Evolutionary conservation across 2,888 invertebrate genomes (phyloP).

Genomic region (Gandaritis pyraliata): DNA sequence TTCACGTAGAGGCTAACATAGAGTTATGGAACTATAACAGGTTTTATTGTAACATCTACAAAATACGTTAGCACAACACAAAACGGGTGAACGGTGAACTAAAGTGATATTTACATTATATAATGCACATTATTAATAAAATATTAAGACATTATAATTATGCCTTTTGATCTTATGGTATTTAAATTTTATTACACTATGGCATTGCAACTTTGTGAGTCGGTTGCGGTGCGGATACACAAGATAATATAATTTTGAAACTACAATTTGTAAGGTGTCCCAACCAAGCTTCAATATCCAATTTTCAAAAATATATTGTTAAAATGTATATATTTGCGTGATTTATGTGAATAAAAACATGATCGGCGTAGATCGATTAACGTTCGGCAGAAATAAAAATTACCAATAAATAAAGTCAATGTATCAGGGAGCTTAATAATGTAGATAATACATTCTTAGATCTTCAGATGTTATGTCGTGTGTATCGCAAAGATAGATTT

Average conservation of each 20-base stretch:
- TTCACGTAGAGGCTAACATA: slow-evolving; percentile 47
- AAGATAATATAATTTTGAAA: slow-evolving; percentile 22
- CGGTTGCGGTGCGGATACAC: slow-evolving; percentile 67
- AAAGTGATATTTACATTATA: slow-evolving; percentile 74
- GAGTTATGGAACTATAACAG: slow-evolving; percentile 48
- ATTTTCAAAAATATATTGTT: too few relatives aligned
- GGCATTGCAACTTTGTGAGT: slow-evolving; percentile 81
- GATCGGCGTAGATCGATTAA: too few relatives aligned
- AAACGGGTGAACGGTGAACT: slow-evolving; percentile 47
- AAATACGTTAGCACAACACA: slow-evolving; percentile 40
- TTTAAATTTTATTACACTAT: slow-evolving; percentile 64
- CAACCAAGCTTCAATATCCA: too few relatives aligned
- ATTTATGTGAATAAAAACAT: too few relatives aligned
- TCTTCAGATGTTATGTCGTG: too few relatives aligned
- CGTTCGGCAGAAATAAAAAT: too few relatives aligned
- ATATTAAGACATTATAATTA: slow-evolving; percentile 61
- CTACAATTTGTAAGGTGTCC: not conserved
- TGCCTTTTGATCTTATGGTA: slow-evolving; percentile 54
- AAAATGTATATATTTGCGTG: too few relatives aligned
- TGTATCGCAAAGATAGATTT: too few relatives aligned
- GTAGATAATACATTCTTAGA: too few relatives aligned
- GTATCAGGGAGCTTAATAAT: too few relatives aligned
- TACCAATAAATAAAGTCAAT: too few relatives aligned
- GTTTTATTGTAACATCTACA: slow-evolving; percentile 30
- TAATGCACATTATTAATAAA: slow-evolving; percentile 69